Evolutionary conservation across 2,113 vertebrate genomes (phyloP), one percentile per base, ranked within the genome.

Genomic region (Tylochromis polylepis): DNA sequence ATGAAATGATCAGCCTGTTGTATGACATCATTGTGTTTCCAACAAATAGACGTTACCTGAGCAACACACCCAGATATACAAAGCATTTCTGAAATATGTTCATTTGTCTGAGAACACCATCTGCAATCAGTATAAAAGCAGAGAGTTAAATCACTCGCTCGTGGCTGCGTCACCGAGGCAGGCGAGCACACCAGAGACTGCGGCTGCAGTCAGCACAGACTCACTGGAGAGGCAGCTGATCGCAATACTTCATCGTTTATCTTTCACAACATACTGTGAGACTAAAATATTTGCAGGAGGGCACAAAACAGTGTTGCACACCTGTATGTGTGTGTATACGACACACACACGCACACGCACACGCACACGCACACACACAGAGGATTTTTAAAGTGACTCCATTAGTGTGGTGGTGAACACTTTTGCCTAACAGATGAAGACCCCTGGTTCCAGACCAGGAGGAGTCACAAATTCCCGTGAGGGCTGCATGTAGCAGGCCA

Each of bases 221-320:
- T 53, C 51, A 5, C 8, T 55, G 53, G n/a, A 55, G 62, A 67
- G 20, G 11, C 62, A 4, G 67, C 15, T 75, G 41, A 0, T 75
- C 1, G 2, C 8, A 70, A 24, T 0, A 11, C 14, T 27, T 75
- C 67, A 27, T 46, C 15, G 29, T 46, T 18, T 18, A 18, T 51
- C 12, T 51, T 24, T 51, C 70, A 75, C 43, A 31, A 20, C 43
- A 51, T 1, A 20, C 16, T 20, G 5, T 1, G 43, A 5, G 46
- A 20, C 6, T 51, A 0, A 75, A 75, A 49, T 49, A 6, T 20
- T 49, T 75, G 0, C 5, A 75, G 22, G 24, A 27, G 24, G 29
- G 43, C 70, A 49, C 1, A 46, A 49, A 29, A 0, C 22, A 0
- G 22, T 18, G 67, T 49, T 0, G 15, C 22, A 46, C 67, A 72